These are phyloP conservation scores for Xenotilapia leptura DNA, from an alignment of 2,113 vertebrate species.

Conservation along the genomic window DNA sequence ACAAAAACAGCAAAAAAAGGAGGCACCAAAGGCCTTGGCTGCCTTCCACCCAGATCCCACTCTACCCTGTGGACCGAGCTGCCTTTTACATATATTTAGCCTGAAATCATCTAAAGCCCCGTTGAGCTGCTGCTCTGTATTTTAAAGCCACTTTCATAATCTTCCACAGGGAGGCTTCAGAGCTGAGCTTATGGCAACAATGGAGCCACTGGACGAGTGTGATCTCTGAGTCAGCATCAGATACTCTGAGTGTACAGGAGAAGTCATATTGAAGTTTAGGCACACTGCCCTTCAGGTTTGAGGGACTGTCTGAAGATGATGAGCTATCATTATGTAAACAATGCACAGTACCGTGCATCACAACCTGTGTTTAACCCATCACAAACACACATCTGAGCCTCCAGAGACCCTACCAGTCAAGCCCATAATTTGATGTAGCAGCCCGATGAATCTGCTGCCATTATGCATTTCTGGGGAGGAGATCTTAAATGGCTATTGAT, in stretches of 20 bases:
- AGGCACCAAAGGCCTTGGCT: conserved; percentile 17
- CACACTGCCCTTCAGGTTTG: not conserved
- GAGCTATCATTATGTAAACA: not conserved
- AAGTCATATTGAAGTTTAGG: not conserved
- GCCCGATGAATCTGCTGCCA: not conserved
- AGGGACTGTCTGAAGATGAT: not conserved
- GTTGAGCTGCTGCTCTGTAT: conserved; percentile 21
- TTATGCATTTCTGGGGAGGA: not conserved
- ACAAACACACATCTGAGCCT: not conserved
- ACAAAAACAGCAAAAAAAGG: not conserved
- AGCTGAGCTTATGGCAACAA: conserved; percentile 29
- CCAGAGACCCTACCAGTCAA: not conserved
- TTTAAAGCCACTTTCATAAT: conserved; percentile 44
- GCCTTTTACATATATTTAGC: conserved; percentile 50
- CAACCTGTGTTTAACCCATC: not conserved
- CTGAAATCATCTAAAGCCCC: conserved; percentile 43
- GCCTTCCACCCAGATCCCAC: not conserved
- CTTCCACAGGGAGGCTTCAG: conserved; percentile 8
- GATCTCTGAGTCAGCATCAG: conserved; percentile 15
- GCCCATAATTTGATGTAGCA: not conserved
- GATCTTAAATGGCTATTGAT: conserved; percentile 30
- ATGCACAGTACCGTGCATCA: not conserved
- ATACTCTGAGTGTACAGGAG: not conserved
- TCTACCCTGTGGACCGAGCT: conserved; percentile 11
- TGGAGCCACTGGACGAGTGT: not conserved